These are phyloP conservation scores for Horisme vitalbata DNA, from an alignment of 2,888 invertebrate genomes.

Conservation along the genomic window DNA sequence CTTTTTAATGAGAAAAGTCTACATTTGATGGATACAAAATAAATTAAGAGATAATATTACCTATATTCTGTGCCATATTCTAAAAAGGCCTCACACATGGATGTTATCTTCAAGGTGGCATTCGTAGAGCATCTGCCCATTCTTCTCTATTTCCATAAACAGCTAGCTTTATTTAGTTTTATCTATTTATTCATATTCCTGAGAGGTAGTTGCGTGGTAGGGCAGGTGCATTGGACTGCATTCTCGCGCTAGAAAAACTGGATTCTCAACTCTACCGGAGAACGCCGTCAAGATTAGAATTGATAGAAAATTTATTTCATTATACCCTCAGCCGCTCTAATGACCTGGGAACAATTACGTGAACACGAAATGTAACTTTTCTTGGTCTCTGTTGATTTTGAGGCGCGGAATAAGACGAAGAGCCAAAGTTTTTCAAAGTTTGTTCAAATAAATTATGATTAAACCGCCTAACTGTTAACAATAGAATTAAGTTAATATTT, in stretches of 20 bases:
- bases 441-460: no score
- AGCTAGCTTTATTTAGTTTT: constrained; percentile 12
- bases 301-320: constrained; percentile 58
- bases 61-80: no score
- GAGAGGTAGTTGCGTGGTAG: constrained; percentile 34
- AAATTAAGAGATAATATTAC: background rate
- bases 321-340: constrained; percentile 38
- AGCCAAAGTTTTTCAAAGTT: no score
- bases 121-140: background rate
- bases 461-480: no score
- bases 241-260: constrained; percentile 78
- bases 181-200: constrained; percentile 54
- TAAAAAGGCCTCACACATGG: no score
- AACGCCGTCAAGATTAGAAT: constrained; percentile 59
- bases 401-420: no score
- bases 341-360: constrained; percentile 48
- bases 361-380: constrained; percentile 10
- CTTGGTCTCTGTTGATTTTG: background rate
- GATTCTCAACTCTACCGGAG: constrained; percentile 56
- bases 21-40: no score
- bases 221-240: constrained; percentile 75
- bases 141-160: background rate
- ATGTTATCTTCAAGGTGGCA: background rate
- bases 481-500: no score
- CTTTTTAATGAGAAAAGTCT: no score